Base-by-base conservation (phyloP, 2,113 vertebrate species). In the Saguinus imperator region DNA sequence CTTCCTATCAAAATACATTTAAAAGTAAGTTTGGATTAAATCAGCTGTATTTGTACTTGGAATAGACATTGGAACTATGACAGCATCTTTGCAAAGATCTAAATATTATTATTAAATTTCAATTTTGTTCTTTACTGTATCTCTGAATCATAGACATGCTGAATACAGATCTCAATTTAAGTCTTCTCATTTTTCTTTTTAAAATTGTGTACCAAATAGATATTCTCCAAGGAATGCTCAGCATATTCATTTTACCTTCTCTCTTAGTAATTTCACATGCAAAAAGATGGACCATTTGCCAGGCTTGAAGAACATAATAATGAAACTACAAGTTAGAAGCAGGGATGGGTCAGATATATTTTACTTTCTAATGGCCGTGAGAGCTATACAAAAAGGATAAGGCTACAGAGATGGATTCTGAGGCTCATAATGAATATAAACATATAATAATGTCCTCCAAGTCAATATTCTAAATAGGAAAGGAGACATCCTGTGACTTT, bases 71-170 rank as follows among this genome's bases (percentile, higher is more conserved):
- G 35, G 14, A 87, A 55, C 25, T 55, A 77, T 75, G 61, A 93
- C 72, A 95, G 77, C 40, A 70, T 70, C 37, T 96, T 73, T 86
- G 32, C 57, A 91, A 75, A 93, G 72, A 81, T 43, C 16, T 92
- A 52, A 45, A 73, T 92, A 66, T 87, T 29, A 75, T 89, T 91
- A 81, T 89, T 92, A 96, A 20, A 35, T 58, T 96, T 95, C 64
- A 72, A 5, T 95, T 94, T 92, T 92, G 23, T 94, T 97, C 64
- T 95, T 95, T 52, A 68, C 72, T 88, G 20, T 29, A 32, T 93
- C 70, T 84, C 48, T 89, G 84, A 95, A 94, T 89, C 91, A 86
- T 8, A 93, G 73, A 79, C 68, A 45, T 35, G 25, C 52, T 80
- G 61, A 94, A 87, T 17, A 17, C 21, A 89, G 37, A n/a, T 32